These are phyloP conservation scores for Temnothorax curvispinosus DNA, from an alignment of 1,140 invertebrate genomes.

Conservation along the genomic window DNA sequence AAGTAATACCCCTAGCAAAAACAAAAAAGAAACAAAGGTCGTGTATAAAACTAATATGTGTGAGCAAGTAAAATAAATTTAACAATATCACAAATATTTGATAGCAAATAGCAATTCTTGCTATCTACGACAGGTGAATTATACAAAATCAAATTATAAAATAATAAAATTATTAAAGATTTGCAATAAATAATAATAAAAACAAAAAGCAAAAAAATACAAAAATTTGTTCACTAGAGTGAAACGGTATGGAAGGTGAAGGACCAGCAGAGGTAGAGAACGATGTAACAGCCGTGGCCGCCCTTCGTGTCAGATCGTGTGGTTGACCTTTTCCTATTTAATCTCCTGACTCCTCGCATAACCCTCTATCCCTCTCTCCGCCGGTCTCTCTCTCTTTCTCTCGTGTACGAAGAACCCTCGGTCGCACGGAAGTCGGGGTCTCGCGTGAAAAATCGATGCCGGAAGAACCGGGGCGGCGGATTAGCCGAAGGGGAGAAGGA, in stretches of 20 bases:
- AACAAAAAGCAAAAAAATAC: not conserved
- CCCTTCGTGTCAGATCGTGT: constrained; percentile 66
- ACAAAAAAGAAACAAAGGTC: not conserved
- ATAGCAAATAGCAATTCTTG: not conserved
- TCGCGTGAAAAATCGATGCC: constrained; percentile 71
- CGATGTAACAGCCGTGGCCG: constrained; percentile 33
- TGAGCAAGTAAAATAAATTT: not conserved
- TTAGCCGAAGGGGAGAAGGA: constrained; percentile 58
- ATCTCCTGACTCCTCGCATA: constrained; percentile 64
- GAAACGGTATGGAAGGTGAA: constrained; percentile 26
- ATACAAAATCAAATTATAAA: not conserved
- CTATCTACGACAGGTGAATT: not conserved
- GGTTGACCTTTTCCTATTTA: constrained; percentile 71
- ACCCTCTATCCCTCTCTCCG: constrained; percentile 44
- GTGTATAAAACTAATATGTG: not conserved
- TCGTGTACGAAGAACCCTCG: constrained; percentile 43
- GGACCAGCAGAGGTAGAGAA: constrained; percentile 21
- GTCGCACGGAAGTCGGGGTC: constrained; percentile 63
- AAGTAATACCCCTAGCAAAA: not conserved
- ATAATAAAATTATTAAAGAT: not conserved
- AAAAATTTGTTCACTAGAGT: not conserved
- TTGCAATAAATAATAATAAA: not conserved
- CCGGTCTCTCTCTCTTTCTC: constrained; percentile 20
- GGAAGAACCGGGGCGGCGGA: constrained; percentile 63
- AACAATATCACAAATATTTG: not conserved